Percentiles rank a stretch among this genome's conserved stretches.
Conservation (phyloP, 2,113 vertebrate species). For the Colaptes auratus region DNA sequence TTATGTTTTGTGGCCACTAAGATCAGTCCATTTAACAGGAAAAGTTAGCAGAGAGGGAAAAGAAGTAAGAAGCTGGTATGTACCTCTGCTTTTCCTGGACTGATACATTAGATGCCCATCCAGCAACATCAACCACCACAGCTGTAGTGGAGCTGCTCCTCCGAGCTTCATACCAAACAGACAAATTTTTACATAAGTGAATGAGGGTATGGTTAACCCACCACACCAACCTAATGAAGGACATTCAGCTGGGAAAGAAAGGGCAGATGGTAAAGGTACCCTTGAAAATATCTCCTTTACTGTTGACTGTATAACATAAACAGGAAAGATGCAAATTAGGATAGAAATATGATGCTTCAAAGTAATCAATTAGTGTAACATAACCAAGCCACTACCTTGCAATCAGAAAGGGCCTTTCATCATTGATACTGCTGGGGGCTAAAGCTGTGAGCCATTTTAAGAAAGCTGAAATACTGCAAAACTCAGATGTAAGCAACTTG, state of each 20-base stretch:
- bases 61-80: background rate
- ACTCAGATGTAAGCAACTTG: background rate
- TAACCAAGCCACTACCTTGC: conserved; percentile 39
- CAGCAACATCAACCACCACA: background rate
- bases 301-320: conserved; percentile 10
- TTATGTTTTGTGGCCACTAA: background rate
- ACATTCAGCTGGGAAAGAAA: background rate
- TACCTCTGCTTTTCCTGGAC: background rate
- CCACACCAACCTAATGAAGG: background rate
- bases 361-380: conserved; percentile 44
- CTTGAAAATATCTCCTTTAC: background rate
- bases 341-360: conserved; percentile 56
- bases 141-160: background rate
- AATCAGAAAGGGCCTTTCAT: conserved; percentile 17
- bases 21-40: background rate
- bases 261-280: background rate
- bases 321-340: conserved; percentile 61
- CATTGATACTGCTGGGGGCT: background rate
- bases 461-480: background rate
- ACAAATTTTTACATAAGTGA: background rate
- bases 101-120: rapidly evolving
- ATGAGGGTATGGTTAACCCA: background rate
- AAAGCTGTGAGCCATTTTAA: background rate
- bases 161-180: background rate
- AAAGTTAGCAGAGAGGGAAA: background rate